These are phyloP conservation scores for Chionis minor DNA, from an alignment of 2,113 vertebrate species.

Conservation along the genomic window DNA sequence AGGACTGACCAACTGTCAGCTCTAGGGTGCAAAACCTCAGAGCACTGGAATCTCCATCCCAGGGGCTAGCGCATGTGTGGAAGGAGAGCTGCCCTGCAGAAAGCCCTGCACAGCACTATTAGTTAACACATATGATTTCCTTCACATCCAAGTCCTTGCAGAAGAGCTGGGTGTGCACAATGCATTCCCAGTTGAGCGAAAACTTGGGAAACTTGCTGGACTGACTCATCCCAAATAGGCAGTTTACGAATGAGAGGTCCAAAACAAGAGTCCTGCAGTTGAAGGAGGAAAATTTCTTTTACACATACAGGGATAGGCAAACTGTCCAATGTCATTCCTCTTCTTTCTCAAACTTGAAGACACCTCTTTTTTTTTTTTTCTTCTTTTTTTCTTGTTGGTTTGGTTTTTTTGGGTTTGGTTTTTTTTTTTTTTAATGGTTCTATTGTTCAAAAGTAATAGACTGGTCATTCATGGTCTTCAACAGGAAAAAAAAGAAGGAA, in stretches of 20 bases:
- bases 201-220: not conserved
- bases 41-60: not conserved
- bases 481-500: not conserved
- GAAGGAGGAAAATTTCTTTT: not conserved
- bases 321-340: not conserved
- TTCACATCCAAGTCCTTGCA: not conserved
- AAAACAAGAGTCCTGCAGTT: not conserved
- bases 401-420: not conserved
- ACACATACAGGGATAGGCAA: not conserved
- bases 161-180: not conserved
- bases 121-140: not conserved
- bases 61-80: not conserved
- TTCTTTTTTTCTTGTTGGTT: no score
- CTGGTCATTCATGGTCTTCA: not conserved
- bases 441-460: not conserved
- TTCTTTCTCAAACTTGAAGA: not conserved
- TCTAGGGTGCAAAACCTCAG: not conserved
- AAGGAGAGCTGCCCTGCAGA: not conserved
- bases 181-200: not conserved
- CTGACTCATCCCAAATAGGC: not conserved
- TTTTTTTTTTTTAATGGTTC: not conserved
- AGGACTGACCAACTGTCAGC: fast-evolving
- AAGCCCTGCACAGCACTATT: not conserved
- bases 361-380: not conserved
- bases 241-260: not conserved